Base-by-base conservation (phyloP, 37 sponge, comb jelly and placozoan species). In the Geodia barretti region DNA sequence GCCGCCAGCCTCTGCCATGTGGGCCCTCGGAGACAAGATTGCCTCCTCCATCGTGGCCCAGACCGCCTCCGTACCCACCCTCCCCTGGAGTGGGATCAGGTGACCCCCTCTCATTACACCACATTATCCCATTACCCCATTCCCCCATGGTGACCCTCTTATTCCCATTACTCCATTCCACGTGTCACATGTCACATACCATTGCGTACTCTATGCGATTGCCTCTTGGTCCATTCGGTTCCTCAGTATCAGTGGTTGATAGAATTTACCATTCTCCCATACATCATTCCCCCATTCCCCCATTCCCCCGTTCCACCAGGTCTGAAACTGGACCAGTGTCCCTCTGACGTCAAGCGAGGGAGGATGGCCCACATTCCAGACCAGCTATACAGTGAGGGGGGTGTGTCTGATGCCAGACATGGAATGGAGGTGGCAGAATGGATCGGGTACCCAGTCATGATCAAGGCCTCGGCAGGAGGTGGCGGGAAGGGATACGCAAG, bases 11-110 rank as follows among this genome's bases (percentile, higher is more conserved):
- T 71, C 90, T 1, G 96, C 99, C 59, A 98, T 98, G 99, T 89
- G 99, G 92, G 87, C 96, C 25, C 89, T 98, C n/a, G 99, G 99
- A 1, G 99, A 98, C 88, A 98, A 98, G 85, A 98, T 98, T 14
- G 96, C 99, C 34, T 90, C 92, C 74, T 90, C 95, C 62, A 98
- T 98, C 34, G 91, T 98, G 37, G 99, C 99, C 14, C 99, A 98
- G 78, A 83, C 95, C 0, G 96, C 96, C 41, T 64, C 75, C 60
- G 95, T 98, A 7, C 99, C 99, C 34, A 98, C 99, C 19, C 85
- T 98, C 24, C 94, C 94, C 24, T 98, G 99, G 99, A 96, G 87
- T 70, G 99, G 99, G 99, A 8, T 83, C 92, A 72, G 96, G 95
- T 91, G 43, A 83, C 83, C 4, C 24, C 9, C 14, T 1, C 26